Evolutionary conservation across 2,113 vertebrate species (phyloP).

Genomic region (Azemiops feae): DNA sequence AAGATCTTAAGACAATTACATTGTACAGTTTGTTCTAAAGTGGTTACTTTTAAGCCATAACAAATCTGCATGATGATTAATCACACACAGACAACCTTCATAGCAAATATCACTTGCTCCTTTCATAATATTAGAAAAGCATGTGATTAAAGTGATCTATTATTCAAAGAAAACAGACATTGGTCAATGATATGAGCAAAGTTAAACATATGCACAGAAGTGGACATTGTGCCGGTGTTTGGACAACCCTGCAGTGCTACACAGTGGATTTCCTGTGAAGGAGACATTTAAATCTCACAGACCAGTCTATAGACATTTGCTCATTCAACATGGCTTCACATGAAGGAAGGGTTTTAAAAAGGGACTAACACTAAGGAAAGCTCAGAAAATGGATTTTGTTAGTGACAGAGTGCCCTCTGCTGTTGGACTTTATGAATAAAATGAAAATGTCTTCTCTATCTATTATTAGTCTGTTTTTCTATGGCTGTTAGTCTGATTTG

Average conservation of each 20-base stretch:
- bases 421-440: background rate
- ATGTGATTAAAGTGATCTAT: slow-evolving; percentile 66
- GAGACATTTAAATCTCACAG: slow-evolving; percentile 57
- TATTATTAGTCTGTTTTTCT: background rate
- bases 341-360: background rate
- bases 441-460: background rate
- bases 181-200: slow-evolving; percentile 63
- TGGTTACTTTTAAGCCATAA: background rate
- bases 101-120: slow-evolving; percentile 53
- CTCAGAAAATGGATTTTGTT: background rate
- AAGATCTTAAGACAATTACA: slow-evolving; percentile 34
- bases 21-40: background rate
- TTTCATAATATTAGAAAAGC: slow-evolving; percentile 48
- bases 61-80: slow-evolving; percentile 58
- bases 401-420: slow-evolving; percentile 58
- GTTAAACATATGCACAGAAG: slow-evolving; percentile 64
- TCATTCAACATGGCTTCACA: slow-evolving; percentile 58
- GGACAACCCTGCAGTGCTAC: slow-evolving; percentile 69
- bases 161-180: slow-evolving; percentile 72
- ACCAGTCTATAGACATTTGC: slow-evolving; percentile 52
- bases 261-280: slow-evolving; percentile 70
- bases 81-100: slow-evolving; percentile 62
- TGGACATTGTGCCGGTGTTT: slow-evolving; percentile 75
- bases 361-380: background rate
- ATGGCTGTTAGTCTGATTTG: background rate